Percentiles rank a stretch among this genome's conserved stretches.
Conservation (phyloP, 1,140 invertebrate species). For the Lerema accius region DNA sequence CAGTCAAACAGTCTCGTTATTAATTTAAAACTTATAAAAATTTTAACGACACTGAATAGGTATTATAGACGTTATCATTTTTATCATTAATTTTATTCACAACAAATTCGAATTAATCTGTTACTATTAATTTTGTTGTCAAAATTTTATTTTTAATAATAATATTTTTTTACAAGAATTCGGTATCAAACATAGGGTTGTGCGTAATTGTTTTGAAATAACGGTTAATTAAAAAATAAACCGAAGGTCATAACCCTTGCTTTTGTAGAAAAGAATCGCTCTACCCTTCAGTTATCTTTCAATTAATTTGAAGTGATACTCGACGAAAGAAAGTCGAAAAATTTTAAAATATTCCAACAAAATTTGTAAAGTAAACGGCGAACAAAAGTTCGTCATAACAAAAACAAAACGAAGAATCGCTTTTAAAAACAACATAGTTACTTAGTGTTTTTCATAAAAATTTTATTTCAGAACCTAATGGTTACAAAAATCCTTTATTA, state of each 20-base stretch:
- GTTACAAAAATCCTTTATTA: constrained; percentile 5
- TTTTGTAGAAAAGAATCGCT: constrained; percentile 59
- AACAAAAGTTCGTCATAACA: constrained; percentile 15
- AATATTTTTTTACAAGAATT: too few relatives aligned
- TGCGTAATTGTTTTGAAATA: constrained; percentile 34
- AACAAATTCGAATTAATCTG: too few relatives aligned
- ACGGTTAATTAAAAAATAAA: constrained; percentile 59
- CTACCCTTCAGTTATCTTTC: constrained; percentile 66
- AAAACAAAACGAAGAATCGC: constrained; percentile 6
- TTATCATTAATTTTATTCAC: too few relatives aligned
- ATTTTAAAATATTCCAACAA: constrained; percentile 23
- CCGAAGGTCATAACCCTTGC: constrained; percentile 61
- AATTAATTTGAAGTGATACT: constrained; percentile 60
- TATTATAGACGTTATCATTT: too few relatives aligned
- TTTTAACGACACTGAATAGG: too few relatives aligned
- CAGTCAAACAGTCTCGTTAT: too few relatives aligned
- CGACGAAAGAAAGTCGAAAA: constrained; percentile 11
- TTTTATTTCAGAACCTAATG: neutral
- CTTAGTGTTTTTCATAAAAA: too few relatives aligned
- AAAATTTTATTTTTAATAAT: too few relatives aligned
- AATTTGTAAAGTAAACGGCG: constrained; percentile 18
- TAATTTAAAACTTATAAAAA: too few relatives aligned
- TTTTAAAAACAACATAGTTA: constrained; percentile 14
- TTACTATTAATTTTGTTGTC: too few relatives aligned
- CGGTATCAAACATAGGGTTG: too few relatives aligned